phyloP scores from a whole-genome alignment of 2,888 invertebrate genomes.

The Oscheius sp. region DNA sequence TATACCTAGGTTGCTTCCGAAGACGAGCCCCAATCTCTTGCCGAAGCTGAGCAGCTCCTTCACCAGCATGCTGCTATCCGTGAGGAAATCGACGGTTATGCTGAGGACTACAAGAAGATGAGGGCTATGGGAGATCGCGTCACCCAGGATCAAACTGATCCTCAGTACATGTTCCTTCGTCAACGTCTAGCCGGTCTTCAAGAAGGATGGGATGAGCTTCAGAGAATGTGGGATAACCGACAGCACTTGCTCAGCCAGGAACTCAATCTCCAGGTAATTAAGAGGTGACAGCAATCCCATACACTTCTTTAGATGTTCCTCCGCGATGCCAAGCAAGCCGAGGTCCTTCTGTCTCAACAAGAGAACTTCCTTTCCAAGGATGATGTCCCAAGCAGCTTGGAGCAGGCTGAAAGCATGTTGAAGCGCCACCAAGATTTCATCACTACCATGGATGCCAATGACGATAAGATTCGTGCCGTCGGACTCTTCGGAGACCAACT shows the following conservation, averaged over 20 bases:
- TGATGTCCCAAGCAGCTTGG: slow-evolving; percentile 81
- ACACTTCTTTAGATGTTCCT: slow-evolving; percentile 81
- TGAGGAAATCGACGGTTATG: slow-evolving; percentile 99
- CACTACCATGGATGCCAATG: slow-evolving; percentile 99
- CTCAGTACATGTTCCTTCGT: slow-evolving; percentile 99
- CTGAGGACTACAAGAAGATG: slow-evolving; percentile 93
- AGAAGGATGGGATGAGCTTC: slow-evolving; percentile 98
- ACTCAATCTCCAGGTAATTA: slow-evolving; percentile 83
- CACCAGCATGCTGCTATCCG: slow-evolving; percentile 97
- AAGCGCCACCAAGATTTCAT: slow-evolving; percentile 98
- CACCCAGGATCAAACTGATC: slow-evolving; percentile 89
- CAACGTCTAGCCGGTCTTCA: slow-evolving; percentile 94
- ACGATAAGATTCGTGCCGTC: slow-evolving; percentile 94
- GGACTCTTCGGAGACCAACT: slow-evolving; percentile 91
- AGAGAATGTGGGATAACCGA: slow-evolving; percentile 99
- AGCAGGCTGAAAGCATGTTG: slow-evolving; percentile 95
- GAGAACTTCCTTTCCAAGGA: slow-evolving; percentile 97
- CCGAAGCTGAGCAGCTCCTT: slow-evolving; percentile 95
- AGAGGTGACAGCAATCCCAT: slow-evolving; percentile 5
- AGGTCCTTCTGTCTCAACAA: slow-evolving; percentile 93
- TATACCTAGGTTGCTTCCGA: slow-evolving; percentile 85
- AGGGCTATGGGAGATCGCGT: slow-evolving; percentile 98
- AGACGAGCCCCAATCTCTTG: slow-evolving; percentile 90
- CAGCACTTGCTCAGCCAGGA: slow-evolving; percentile 93
- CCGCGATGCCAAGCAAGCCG: slow-evolving; percentile 95